phyloP scores from a whole-genome alignment of 2,113 vertebrate genomes.

The Scopus umbretta region DNA sequence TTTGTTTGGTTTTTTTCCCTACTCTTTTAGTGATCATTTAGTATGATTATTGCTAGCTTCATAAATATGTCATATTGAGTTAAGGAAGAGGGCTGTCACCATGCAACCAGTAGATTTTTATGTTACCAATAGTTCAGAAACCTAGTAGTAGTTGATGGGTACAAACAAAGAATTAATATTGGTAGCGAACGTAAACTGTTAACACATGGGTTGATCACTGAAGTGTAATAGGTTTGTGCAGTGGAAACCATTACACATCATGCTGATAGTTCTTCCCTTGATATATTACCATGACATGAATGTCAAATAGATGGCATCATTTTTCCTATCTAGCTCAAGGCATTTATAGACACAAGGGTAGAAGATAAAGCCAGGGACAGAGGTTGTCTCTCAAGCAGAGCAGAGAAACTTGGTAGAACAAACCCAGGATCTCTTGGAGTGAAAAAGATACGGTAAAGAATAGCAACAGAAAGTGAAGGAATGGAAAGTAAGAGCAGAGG shows the following conservation, averaged over 20 bases:
- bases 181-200: not conserved
- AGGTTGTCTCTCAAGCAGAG: not conserved
- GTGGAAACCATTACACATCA: not conserved
- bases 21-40: not conserved
- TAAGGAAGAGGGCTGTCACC: not conserved
- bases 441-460: not conserved
- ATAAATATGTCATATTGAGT: not conserved
- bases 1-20: accelerated
- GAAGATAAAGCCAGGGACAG: not conserved
- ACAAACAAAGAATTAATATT: not conserved
- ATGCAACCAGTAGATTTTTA: not conserved
- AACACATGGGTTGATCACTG: not conserved
- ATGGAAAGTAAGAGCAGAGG: not conserved
- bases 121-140: not conserved
- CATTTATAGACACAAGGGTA: not conserved
- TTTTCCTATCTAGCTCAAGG: not conserved
- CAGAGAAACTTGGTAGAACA: not conserved
- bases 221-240: not conserved
- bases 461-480: not conserved
- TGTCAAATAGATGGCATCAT: not conserved
- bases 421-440: not conserved
- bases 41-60: not conserved
- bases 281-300: not conserved
- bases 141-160: not conserved
- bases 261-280: not conserved